Base-by-base conservation (phyloP, 2,797 vertebrate species). In the Molossus molossus region DNA sequence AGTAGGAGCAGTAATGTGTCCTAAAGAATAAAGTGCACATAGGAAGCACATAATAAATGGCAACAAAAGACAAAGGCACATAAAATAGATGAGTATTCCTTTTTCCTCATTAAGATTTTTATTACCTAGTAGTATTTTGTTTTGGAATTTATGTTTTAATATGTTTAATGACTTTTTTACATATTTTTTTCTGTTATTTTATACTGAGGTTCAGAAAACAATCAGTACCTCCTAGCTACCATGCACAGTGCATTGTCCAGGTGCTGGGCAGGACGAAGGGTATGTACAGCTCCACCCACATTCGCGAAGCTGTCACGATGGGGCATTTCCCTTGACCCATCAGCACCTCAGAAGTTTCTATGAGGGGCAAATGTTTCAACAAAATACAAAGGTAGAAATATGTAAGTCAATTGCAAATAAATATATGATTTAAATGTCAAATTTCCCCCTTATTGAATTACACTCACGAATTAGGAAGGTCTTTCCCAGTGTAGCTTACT, bases 241-340 rank as follows among this genome's bases (percentile, higher is more conserved):
- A 0, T 86, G 60, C 14, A 14, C 55, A n/a, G 17, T 18, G 11
- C 5, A 15, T 7, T 53, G 1, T 50, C 7, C 2, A 0, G 0
- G 0, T 0, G 33, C 10, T 0, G 0, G 21, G 25, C 0, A 45
- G 20, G 73, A 62, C 10, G 6, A 67, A 65, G 13, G 10, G 7
- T 18, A 2, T 12, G 3, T 0, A 1, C 4, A 0, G 50, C 9
- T 9, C 53, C 60, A 23, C 15, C 0, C 6, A n/a, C 13, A 2
- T 8, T 48, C 79, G 27, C 15, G 50, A n/a, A 57, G 58, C 53
- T 92, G 9, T 45, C 40, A 11, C 17, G 0, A 4, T 4, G 21
- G 60, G n/a, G 25, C 21, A 23, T 77, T 80, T 33, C 9, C 10
- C 21, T 23, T 55, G 27, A 25, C 45, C 60, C 20, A 57, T 64